Conservation (phyloP, 2,888 invertebrate species). For the Galeopsomyia nigrocyanea region DNA sequence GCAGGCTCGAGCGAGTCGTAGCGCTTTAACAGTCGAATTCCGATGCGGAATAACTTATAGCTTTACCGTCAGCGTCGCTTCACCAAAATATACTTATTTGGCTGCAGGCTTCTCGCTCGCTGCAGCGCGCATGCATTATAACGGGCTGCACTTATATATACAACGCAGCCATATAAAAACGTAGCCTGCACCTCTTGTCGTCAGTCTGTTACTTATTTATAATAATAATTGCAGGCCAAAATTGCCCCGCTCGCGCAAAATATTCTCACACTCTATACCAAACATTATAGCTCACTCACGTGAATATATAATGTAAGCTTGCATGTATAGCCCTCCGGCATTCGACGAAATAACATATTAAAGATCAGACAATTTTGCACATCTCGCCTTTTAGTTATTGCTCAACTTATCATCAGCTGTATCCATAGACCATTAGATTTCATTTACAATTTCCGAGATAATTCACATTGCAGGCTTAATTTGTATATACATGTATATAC, state of each 20-base stretch:
- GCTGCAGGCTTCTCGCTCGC: neutral
- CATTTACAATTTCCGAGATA: no score
- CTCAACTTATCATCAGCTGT: no score
- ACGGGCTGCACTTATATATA: no score
- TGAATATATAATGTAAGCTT: no score
- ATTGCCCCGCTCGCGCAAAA: no score
- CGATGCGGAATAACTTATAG: constrained; percentile 36
- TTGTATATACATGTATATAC: no score
- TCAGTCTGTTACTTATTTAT: no score
- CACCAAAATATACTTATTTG: constrained; percentile 33
- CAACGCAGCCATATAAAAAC: no score
- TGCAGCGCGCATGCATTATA: constrained; percentile 24
- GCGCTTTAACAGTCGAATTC: constrained; percentile 24
- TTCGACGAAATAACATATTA: constrained; percentile 25
- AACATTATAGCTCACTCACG: neutral
- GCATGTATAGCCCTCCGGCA: constrained; percentile 11
- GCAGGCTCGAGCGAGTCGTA: constrained; percentile 18
- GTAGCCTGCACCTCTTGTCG: neutral
- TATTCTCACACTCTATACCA: neutral
- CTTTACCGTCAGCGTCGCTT: constrained; percentile 36
- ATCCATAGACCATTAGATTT: no score
- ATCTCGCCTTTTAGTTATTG: neutral
- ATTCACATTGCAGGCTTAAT: no score
- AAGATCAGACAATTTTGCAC: constrained; percentile 19
- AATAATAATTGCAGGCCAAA: no score